These are phyloP conservation scores for Anadara kagoshimensis DNA, from an alignment of 1,140 invertebrate species.

Conservation along the genomic window DNA sequence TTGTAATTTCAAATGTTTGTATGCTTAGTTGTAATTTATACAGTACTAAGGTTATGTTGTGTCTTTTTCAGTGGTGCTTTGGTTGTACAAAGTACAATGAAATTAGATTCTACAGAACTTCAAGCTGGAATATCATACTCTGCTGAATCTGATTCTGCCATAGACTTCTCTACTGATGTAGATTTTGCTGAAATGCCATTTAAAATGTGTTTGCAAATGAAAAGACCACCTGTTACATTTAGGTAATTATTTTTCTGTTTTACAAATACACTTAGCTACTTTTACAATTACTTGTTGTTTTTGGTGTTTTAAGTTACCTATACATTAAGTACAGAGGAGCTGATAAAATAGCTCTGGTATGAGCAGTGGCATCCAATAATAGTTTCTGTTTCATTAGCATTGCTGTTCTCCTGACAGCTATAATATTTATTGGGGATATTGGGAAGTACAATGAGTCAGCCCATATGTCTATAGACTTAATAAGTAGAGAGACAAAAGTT, in stretches of 20 bases:
- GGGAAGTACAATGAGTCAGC: neutral
- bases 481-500: no score
- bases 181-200: constrained; percentile 85
- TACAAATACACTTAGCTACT: no score
- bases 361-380: no score
- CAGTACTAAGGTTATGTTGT: constrained; percentile 10
- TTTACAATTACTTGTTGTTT: neutral
- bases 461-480: no score
- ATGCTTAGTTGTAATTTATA: constrained; percentile 19
- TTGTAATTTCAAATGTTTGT: neutral
- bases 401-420: neutral
- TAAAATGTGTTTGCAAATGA: constrained; percentile 87
- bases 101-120: constrained; percentile 82
- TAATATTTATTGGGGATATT: neutral
- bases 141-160: constrained; percentile 82
- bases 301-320: neutral
- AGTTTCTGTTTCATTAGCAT: neutral
- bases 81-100: constrained; percentile 80
- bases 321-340: neutral
- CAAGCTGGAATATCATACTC: constrained; percentile 82
- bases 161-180: constrained; percentile 85
- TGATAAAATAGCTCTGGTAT: no score
- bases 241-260: constrained; percentile 74
- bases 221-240: constrained; percentile 80
- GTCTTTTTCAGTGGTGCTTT: constrained; percentile 80